These are phyloP conservation scores for Buceros bicornis DNA, from an alignment of 2,797 vertebrate genomes.

Conservation along the genomic window DNA sequence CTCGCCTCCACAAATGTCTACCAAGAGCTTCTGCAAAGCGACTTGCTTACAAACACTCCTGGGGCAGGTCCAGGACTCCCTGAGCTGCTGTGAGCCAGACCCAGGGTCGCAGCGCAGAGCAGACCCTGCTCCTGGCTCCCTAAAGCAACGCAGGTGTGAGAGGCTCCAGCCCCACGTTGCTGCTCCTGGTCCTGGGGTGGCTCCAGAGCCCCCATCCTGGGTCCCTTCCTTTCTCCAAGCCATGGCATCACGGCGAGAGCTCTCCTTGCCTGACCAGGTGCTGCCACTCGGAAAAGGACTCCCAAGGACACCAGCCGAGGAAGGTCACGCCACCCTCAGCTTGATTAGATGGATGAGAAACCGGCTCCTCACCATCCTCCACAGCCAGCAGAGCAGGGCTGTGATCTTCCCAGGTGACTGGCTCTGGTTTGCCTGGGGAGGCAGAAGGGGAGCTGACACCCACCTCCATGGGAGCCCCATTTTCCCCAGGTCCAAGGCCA, in stretches of 20 bases:
- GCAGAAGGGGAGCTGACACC: neutral
- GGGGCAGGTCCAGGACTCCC: neutral
- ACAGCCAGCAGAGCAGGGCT: neutral
- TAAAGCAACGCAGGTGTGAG: neutral
- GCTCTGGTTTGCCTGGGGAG: fast-evolving
- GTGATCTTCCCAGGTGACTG: neutral
- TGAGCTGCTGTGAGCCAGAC: neutral
- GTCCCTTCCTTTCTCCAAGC: fast-evolving
- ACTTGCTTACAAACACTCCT: neutral
- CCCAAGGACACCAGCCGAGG: neutral
- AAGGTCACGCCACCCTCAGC: neutral
- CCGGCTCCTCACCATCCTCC: neutral
- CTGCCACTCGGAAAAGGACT: neutral
- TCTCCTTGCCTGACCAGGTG: fast-evolving
- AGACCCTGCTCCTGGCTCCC: neutral
- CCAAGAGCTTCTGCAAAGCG: neutral
- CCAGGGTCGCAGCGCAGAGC: fast-evolving
- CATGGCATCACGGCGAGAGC: fast-evolving
- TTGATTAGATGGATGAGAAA: neutral
- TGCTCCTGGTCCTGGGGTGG: fast-evolving
- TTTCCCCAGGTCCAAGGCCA: neutral
- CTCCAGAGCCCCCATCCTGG: fast-evolving
- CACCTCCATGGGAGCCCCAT: fast-evolving
- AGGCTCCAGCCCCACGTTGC: neutral
- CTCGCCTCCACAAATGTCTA: neutral